These are phyloP conservation scores for Scyliorhinus canicula DNA, from an alignment of 2,797 vertebrate genomes.

Conservation along the genomic window DNA sequence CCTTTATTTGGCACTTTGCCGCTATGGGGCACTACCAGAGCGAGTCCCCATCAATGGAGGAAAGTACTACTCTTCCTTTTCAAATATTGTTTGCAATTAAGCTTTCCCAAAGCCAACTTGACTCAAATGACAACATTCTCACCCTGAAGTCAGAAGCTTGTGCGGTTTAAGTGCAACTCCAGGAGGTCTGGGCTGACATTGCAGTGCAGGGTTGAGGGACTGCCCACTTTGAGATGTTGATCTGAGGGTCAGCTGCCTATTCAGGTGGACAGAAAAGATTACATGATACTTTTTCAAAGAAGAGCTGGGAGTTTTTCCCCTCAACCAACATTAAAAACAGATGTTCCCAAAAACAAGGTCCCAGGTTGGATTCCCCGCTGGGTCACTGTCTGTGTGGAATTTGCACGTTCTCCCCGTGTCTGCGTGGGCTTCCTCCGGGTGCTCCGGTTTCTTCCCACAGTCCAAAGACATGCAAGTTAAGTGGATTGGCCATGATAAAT, in stretches of 20 bases:
- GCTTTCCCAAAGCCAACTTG: not conserved
- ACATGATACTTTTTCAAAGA: not conserved
- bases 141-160: not conserved
- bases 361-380: no score
- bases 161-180: not conserved
- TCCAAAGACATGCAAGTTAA: no score
- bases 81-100: not conserved
- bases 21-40: not conserved
- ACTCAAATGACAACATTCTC: not conserved
- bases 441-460: no score
- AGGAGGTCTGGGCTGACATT: not conserved
- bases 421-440: no score
- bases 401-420: no score
- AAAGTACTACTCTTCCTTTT: not conserved
- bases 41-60: not conserved
- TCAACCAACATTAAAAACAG: not conserved
- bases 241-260: not conserved
- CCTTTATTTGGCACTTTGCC: not conserved
- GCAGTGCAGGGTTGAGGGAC: not conserved
- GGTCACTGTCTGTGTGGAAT: no score
- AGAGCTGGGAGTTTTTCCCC: not conserved
- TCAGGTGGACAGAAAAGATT: not conserved
- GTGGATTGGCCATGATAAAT: no score
- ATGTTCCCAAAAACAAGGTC: no score
- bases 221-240: not conserved